Percentiles rank a stretch among this genome's conserved stretches.
Evolutionary conservation across 1,140 invertebrate species (phyloP).

Genomic region (Diploscapter pachys): DNA sequence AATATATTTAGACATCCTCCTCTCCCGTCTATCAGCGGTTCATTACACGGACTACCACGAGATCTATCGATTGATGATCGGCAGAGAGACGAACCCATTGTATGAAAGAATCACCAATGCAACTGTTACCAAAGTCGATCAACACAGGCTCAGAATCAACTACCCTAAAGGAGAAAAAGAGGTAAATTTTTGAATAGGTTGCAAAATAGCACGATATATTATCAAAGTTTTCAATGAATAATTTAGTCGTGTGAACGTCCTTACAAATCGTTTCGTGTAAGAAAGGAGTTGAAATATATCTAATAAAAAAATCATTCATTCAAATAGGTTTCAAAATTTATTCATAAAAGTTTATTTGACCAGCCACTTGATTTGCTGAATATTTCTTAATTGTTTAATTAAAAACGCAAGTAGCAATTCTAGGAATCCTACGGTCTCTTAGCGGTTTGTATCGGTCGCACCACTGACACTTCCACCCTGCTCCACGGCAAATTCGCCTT

Average conservation of each 20-base stretch:
- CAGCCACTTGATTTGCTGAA: background rate
- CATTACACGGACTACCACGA: slow-evolving; percentile 52
- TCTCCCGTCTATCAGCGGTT: slow-evolving; percentile 47
- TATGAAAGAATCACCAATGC: slow-evolving; percentile 34
- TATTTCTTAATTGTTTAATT: background rate
- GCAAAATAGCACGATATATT: background rate
- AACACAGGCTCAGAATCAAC: slow-evolving; percentile 1
- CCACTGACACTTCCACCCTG: slow-evolving; percentile 33
- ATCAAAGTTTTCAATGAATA: too few species aligned
- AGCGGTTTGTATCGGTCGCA: slow-evolving; percentile 47
- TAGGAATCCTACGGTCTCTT: slow-evolving; percentile 36
- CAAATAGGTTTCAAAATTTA: background rate
- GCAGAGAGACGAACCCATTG: slow-evolving; percentile 32
- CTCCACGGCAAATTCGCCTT: slow-evolving; percentile 8
- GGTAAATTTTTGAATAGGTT: background rate
- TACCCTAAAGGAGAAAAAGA: slow-evolving; percentile 24
- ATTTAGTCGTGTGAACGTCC: too few species aligned
- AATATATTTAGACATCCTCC: slow-evolving; percentile 42
- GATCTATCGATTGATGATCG: slow-evolving; percentile 50
- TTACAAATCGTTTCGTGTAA: too few species aligned
- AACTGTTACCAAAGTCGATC: slow-evolving; percentile 29
- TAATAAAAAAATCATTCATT: background rate
- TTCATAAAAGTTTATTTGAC: background rate
- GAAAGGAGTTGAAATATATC: background rate
- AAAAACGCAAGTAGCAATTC: slow-evolving; percentile 6